Percentiles rank a stretch among this genome's conserved stretches.
Evolutionary conservation across 2,888 invertebrate species (phyloP).

Genomic region (Perizoma affinitatum): DNA sequence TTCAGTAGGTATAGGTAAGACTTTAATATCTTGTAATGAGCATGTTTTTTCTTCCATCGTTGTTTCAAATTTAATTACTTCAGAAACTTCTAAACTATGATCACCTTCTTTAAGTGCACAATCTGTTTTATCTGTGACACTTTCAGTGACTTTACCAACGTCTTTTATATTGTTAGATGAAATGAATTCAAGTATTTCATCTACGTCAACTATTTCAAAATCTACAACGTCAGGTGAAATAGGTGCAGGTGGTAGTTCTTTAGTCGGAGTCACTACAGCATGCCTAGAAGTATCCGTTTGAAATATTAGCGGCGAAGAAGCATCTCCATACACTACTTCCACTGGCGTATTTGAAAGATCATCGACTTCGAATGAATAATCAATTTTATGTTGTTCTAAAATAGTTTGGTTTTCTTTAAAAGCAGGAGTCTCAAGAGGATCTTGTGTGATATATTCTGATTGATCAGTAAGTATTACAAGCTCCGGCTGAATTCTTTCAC

Average conservation of each 20-base stretch:
- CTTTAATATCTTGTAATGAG: conserved; percentile 1
- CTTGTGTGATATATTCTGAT: conserved; percentile 6
- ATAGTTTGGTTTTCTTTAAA: conserved; percentile 18
- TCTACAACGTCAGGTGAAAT: conserved; percentile 24
- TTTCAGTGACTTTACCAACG: conserved; percentile 9
- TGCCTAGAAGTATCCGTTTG: conserved; percentile 29
- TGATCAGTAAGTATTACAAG: conserved; percentile 2
- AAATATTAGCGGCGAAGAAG: conserved; percentile 33
- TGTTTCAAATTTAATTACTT: conserved; percentile 3
- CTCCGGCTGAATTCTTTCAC: conserved; percentile 25
- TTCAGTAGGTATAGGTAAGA: conserved; percentile 2
- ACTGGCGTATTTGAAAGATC: conserved; percentile 56
- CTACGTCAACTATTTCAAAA: conserved; percentile 36
- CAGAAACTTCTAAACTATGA: neutral
- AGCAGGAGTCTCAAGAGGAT: conserved; percentile 19
- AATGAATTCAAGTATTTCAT: conserved; percentile 32
- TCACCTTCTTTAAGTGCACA: neutral
- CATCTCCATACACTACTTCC: conserved; percentile 48
- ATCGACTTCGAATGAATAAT: conserved; percentile 55
- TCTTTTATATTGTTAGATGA: conserved; percentile 5
- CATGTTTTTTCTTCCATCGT: conserved; percentile 1
- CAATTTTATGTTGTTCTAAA: conserved; percentile 38
- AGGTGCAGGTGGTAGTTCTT: conserved; percentile 1
- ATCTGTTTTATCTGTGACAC: neutral
- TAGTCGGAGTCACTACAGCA: neutral